Base-by-base conservation (phyloP, 2,888 invertebrate species). In the Macrophya annulata region DNA sequence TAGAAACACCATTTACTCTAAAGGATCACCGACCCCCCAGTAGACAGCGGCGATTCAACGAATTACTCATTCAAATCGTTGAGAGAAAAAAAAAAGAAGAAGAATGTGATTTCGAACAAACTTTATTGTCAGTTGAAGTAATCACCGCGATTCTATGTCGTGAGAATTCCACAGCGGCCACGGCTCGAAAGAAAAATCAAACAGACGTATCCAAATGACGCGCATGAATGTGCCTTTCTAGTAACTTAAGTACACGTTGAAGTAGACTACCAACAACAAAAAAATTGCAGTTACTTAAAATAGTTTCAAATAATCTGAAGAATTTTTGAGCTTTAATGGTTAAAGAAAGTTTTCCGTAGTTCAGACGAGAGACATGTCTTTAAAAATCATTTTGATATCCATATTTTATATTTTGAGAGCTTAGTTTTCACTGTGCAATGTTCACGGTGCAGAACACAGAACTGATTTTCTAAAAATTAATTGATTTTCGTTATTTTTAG, bases 1-100 rank as follows among this genome's bases (percentile, higher is more conserved):
- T 74, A 43, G 77, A 37, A 51, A 77, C 31, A 48, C 17, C 43
- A 48, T 77, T 77, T 31, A 31, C 37, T 77, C 1, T 55, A 37
- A 48, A 15, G 77, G 37, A 74, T 74, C 74, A 43, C 74, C 45
- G 74, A 48, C 74, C 21, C 21, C 45, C 74, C 74, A 45, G 74
- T 9, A 21, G 15, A 21, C 74, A 25, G 21, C 31, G 74, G 45
- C 74, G 12, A 74, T 25, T 12, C 74, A 74, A 74, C 74, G 25
- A 45, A 45, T 21, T 21, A 45, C 21, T 9, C 74, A 74, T 74
- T 45, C 15, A 12, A 48, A 45, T 45, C 25, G 45, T 21, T 37
- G 12, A 37, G n/a, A n/a, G n/a, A n/a, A n/a, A 5, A 17, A 65
- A 65, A 65, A 65, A 15, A 65, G 1, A 4, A 55, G 5, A n/a